Evolutionary conservation across 2,113 vertebrate species (phyloP), one percentile per base, ranked within the genome.

Genomic region (Ictalurus furcatus): DNA sequence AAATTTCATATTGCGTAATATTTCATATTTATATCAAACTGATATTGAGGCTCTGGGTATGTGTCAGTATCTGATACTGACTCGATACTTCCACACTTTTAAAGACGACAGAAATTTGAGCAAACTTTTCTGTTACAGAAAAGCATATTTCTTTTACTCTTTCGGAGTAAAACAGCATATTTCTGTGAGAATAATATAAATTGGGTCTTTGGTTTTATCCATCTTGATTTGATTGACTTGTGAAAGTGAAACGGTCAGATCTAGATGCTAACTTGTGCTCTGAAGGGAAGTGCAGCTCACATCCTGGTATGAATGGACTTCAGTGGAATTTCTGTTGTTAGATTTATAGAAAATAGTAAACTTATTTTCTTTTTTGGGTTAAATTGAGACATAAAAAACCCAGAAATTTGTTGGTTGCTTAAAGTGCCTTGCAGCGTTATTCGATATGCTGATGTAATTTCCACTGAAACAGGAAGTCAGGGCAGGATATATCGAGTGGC

Each of bases 1-100:
- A 52, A 12, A 88, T 67, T 76, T 63, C 48, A 25, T 81, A 58
- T 88, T 74, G 58, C 58, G 48, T 69, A 85, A 74, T 65, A 40
- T 48, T 65, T 63, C 21, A 16, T 63, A 63, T 84, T 84, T 63
- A 59, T 63, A 58, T 63, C 34, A 28, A 63, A 44, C 23, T 28
- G n/a, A 25, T 83, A 83, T 83, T 7, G 19, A 63, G 81, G 12
- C 13, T 61, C 58, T 83, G 30, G 34, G 11, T 37, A 58, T 83
- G 58, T 63, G 23, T 9, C 34, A 63, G 34, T 40, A 40, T 23
- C 58, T 17, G 34, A 40, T 28, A 63, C 58, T 40, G 58, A 28
- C 37, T 61, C 13, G 7, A 30, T 81, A 9, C 78, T 56, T 28
- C 4, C 52, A 34, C 6, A 16, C 23, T 54, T 80, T 54, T n/a